These are phyloP conservation scores for Trichosurus vulpecula DNA, from an alignment of 2,797 vertebrate species.

Conservation along the genomic window DNA sequence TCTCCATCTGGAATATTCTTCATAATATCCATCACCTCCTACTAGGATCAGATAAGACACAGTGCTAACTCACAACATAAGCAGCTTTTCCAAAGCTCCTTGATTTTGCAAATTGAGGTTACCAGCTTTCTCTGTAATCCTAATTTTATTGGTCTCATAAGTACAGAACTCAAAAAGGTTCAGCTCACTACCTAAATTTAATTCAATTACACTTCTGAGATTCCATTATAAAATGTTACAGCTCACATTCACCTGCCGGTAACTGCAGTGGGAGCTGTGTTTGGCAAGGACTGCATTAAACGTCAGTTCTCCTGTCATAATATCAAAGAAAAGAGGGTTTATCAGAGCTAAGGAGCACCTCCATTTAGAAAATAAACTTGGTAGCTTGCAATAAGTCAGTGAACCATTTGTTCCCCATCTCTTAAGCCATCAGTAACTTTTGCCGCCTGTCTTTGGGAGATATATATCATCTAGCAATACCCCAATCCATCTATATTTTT, in stretches of 20 bases:
- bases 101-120: background rate
- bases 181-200: background rate
- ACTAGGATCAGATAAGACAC: background rate
- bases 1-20: background rate
- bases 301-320: background rate
- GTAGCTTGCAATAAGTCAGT: background rate
- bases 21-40: background rate
- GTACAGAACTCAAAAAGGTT: background rate
- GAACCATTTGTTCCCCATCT: background rate
- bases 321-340: constrained; percentile 7
- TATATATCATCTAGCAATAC: background rate
- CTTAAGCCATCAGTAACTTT: background rate
- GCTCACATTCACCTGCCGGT: background rate
- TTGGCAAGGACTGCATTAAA: background rate
- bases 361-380: background rate
- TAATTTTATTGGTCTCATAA: background rate
- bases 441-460: background rate
- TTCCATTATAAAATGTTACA: background rate
- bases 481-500: background rate
- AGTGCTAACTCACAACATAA: background rate
- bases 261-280: background rate
- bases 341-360: background rate
- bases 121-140: background rate
- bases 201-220: background rate
- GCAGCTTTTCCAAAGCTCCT: background rate